phyloP scores from a whole-genome alignment of 1,140 invertebrate genomes.

The Portunus trituberculatus region DNA sequence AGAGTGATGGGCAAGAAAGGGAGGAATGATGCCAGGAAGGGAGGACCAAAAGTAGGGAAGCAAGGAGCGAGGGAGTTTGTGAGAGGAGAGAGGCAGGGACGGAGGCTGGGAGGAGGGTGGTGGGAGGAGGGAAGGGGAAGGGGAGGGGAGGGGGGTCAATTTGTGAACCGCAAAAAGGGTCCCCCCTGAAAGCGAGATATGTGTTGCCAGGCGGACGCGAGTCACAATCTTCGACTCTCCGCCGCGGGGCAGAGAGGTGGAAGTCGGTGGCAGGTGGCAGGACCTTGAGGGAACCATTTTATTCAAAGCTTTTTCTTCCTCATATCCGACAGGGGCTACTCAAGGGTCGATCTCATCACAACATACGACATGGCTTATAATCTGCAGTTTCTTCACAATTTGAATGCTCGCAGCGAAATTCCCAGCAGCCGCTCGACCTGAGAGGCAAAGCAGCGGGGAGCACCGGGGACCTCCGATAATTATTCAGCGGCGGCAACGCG shows the following conservation, averaged over 20 bases:
- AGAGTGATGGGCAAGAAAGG: neutral
- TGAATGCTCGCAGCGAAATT: neutral
- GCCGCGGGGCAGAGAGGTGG: neutral
- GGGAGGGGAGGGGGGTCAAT: conserved; percentile 11
- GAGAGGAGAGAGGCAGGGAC: neutral
- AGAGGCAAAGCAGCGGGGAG: neutral
- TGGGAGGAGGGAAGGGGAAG: neutral
- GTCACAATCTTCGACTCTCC: neutral
- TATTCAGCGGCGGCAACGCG: neutral
- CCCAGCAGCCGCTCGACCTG: no score
- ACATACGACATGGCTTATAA: neutral
- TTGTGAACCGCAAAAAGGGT: conserved; percentile 14
- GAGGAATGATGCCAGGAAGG: neutral
- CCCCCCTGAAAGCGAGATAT: conserved; percentile 51
- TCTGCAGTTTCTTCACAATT: neutral
- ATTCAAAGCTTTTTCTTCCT: conserved; percentile 27
- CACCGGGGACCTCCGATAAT: neutral
- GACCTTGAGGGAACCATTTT: conserved; percentile 55
- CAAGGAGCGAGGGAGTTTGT: neutral
- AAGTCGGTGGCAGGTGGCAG: neutral
- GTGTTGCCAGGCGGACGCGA: conserved; percentile 14
- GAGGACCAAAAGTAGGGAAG: neutral
- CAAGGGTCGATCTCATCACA: neutral
- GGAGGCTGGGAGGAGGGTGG: neutral
- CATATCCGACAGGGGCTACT: conserved; percentile 28